Evolutionary conservation across 1,140 invertebrate species (phyloP), one percentile per base, ranked within the genome.

Genomic region (Drosophila teissieri): DNA sequence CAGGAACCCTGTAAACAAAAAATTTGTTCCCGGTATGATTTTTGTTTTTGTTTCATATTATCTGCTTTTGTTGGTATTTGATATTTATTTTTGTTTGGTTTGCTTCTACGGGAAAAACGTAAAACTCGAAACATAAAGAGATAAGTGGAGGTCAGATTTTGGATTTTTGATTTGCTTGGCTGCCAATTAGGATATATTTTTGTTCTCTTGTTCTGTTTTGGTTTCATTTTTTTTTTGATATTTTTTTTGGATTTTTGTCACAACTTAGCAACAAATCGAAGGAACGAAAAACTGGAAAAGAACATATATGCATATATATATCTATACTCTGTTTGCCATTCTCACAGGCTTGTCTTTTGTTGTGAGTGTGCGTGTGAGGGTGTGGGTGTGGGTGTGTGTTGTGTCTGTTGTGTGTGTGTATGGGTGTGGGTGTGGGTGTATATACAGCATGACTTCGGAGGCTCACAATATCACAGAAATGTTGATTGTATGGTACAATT

Each of bases 1-100:
- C 94, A 92, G 93, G 94, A 92, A 95, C 93, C 95, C 95, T 96
- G 95, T 92, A 96, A 95, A 94, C 95, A 93, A 95, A 94, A 94
- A 94, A 95, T 93, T 86, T 83, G 83, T 86, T 88, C 83, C 94
- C 93, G 93, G 92, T 92, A 89, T 88, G 86, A 91, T 92, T 89
- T 91, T 84, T 81, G 80, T 91, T 79, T 80, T 81, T 81, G 55
- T 82, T 86, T 82, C 58, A 62, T 65, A 36, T 69, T 27, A 55
- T 73, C 62, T 82, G 54, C 62, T 83, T 70, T 63, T 80, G 73
- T 75, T 61, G 70, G 77, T 72, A 55, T 67, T 70, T 55, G 44
- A 42, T 40, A 76, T 44, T 61, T 54, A 36, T 40, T 51, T 63
- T 45, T 42, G 55, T 54, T 62, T 62, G 27, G 48, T 44, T 42